Base-by-base conservation (phyloP, 2,888 invertebrate genomes). In the Drosophila infuscata region DNA sequence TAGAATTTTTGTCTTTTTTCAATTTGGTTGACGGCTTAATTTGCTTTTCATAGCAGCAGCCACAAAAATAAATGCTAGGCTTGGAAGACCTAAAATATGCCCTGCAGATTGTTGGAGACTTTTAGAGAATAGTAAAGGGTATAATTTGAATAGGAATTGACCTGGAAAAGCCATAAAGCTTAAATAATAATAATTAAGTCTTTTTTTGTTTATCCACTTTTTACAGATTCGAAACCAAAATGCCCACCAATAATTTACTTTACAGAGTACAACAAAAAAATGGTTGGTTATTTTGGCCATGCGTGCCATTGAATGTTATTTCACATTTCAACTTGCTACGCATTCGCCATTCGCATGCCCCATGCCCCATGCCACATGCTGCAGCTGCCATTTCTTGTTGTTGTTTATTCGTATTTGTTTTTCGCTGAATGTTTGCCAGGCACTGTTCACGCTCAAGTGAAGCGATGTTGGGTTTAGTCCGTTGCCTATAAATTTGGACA, bases 381-480 rank as follows among this genome's bases (percentile, higher is more conserved):
- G n/a, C 49, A 41, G 71, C 56, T 61, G 17, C 49, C 51, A 36
- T 36, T 46, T 60, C 56, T 58, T 59, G 58, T 68, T 59, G 58
- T 68, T 80, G 61, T 70, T 78, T 76, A 63, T 60, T 66, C 46
- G 59, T 30, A 41, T 59, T 53, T 70, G 70, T 54, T 72, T 72
- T 65, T 59, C 69, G 66, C 62, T 63, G 72, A 69, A 82, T 76
- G 70, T 87, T 76, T 83, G 74, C 69, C 73, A 60, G 74, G 66
- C 81, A 89, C 82, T 85, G 86, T 88, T 91, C 74, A 88, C 91
- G 88, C 91, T 89, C 90, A 87, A 87, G 70, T 89, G 88, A 89
- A 87, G 90, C 90, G 82, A 71, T 73, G 76, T 76, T 87, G 78
- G 68, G 70, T 86, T 83, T 72, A 69, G 70, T 66, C 65, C 65